These are phyloP conservation scores for Apis cerana DNA, from an alignment of 1,140 invertebrate species.

Conservation along the genomic window DNA sequence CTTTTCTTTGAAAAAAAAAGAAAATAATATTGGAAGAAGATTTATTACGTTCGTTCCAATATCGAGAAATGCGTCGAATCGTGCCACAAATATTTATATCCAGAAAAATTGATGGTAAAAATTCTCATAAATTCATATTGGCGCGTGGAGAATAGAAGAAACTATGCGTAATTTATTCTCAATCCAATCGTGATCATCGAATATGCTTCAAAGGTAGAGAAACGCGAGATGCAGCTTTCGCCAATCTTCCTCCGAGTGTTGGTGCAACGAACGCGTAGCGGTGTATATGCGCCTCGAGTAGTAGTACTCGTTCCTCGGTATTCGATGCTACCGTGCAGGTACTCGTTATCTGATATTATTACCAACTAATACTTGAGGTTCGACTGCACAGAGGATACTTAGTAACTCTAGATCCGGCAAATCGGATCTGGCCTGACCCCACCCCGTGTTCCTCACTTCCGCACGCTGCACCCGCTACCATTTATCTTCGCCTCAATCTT, in stretches of 20 bases:
- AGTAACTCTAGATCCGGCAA: conserved; percentile 64
- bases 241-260: conserved; percentile 18
- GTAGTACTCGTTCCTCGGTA: background rate
- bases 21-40: too few species aligned
- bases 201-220: background rate
- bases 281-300: background rate
- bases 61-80: too few species aligned
- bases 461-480: background rate
- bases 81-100: too few species aligned
- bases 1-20: too few species aligned
- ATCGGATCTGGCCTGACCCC: conserved; percentile 47
- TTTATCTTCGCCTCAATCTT: conserved; percentile 26
- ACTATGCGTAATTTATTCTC: too few species aligned
- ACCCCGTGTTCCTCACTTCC: conserved; percentile 23
- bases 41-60: too few species aligned
- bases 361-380: conserved; percentile 62
- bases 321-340: conserved; percentile 52
- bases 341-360: conserved; percentile 71
- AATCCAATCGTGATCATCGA: too few species aligned
- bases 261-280: conserved; percentile 6
- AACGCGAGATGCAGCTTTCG: conserved; percentile 32
- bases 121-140: too few species aligned
- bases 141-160: too few species aligned
- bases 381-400: conserved; percentile 55
- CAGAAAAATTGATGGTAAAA: too few species aligned